Conservation (phyloP, 1,140 invertebrate genomes). For the Leptinotarsa defecta region DNA sequence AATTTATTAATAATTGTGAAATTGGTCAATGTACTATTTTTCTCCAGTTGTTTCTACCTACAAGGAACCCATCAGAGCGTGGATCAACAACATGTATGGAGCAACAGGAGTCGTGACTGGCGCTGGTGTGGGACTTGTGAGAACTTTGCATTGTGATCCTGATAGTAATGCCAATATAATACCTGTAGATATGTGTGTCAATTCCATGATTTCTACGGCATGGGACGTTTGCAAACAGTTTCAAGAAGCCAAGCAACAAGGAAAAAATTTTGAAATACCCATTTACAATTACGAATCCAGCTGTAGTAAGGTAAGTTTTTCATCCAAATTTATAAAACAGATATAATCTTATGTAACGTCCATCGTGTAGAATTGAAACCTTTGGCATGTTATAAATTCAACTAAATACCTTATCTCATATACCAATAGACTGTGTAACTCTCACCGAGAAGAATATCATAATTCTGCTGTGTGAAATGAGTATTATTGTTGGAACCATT, state of each 20-base stretch:
- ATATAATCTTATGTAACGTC: too few relatives aligned
- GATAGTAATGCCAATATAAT: slow-evolving; percentile 78
- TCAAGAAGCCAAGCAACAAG: slow-evolving; percentile 30
- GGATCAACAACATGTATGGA: slow-evolving; percentile 93
- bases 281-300: slow-evolving; percentile 76
- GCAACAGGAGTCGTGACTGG: slow-evolving; percentile 69
- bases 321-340: too few relatives aligned
- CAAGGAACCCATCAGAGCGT: slow-evolving; percentile 74
- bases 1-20: too few relatives aligned
- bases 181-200: slow-evolving; percentile 86
- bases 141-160: slow-evolving; percentile 68
- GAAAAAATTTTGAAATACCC: slow-evolving; percentile 56
- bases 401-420: too few relatives aligned
- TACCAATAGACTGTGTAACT: too few relatives aligned
- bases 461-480: too few relatives aligned
- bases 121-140: slow-evolving; percentile 71
- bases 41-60: slow-evolving; percentile 78
- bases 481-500: too few relatives aligned
- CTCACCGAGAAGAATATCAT: too few relatives aligned
- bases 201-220: slow-evolving; percentile 71
- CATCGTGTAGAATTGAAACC: too few relatives aligned
- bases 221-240: slow-evolving; percentile 46
- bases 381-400: too few relatives aligned
- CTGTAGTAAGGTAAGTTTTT: slow-evolving; percentile 39
- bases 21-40: neutral